Percentiles rank a stretch among this genome's conserved stretches.
These are phyloP conservation scores for Ctena decussata DNA, from an alignment of 2,888 invertebrate species.

Conservation along the genomic window DNA sequence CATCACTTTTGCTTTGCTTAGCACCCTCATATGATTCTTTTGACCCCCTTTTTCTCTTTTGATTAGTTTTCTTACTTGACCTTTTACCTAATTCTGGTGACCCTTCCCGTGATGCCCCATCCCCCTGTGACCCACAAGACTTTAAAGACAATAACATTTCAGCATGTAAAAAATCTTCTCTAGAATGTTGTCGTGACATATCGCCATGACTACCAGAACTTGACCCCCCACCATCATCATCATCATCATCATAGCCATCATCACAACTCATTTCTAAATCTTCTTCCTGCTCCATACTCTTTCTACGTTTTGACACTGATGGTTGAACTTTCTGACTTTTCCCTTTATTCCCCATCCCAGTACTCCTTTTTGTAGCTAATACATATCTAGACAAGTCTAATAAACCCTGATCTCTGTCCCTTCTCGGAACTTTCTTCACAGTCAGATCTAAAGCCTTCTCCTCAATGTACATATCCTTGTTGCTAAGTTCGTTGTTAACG, in stretches of 20 bases:
- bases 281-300: conserved; percentile 34
- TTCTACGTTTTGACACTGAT: conserved; percentile 20
- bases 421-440: conserved; percentile 27
- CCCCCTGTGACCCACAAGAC: conserved; percentile 13
- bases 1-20: neutral
- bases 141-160: conserved; percentile 61
- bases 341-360: neutral
- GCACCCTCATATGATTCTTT: conserved; percentile 1
- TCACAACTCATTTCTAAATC: neutral
- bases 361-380: neutral
- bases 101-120: neutral
- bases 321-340: neutral
- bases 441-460: conserved; percentile 58
- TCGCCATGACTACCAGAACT: conserved; percentile 4
- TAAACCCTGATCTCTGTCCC: neutral
- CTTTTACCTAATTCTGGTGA: conserved; percentile 9
- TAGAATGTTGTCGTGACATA: conserved; percentile 50
- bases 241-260: conserved; percentile 19
- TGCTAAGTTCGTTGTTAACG: conserved; percentile 42
- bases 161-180: conserved; percentile 64
- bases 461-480: conserved; percentile 46
- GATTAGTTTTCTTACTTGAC: neutral
- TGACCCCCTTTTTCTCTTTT: neutral
- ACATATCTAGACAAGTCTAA: neutral
- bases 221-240: neutral